Percentiles rank a stretch among this genome's conserved stretches.
Evolutionary conservation across 2,888 invertebrate genomes (phyloP).

Genomic region (Nephrotoma flavescens): DNA sequence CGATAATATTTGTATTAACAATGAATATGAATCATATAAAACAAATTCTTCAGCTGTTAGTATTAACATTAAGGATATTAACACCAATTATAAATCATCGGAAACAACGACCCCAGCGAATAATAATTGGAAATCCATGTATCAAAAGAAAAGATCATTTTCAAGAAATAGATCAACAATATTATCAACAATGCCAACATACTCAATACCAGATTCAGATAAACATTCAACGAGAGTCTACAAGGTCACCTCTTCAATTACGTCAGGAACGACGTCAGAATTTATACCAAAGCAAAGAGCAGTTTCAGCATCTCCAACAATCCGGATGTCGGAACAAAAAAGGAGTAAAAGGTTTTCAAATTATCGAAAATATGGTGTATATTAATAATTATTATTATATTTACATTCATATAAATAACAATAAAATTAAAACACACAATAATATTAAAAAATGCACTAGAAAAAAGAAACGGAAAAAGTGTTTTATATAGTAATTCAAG

Average conservation of each 20-base stretch:
- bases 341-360: not conserved
- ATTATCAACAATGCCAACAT: not conserved
- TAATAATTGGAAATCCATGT: not conserved
- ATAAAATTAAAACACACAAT: not conserved
- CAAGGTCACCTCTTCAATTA: not conserved
- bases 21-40: conserved; percentile 5
- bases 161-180: not conserved
- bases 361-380: not conserved
- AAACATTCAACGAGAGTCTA: not conserved
- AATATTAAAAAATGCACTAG: not conserved
- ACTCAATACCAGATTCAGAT: not conserved
- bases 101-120: conserved; percentile 7
- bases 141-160: not conserved
- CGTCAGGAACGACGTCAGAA: not conserved
- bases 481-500: not conserved
- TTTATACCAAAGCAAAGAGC: not conserved
- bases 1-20: conserved; percentile 16
- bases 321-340: not conserved
- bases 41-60: not conserved
- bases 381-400: not conserved
- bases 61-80: not conserved
- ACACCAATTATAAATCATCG: conserved; percentile 7
- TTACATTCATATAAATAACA: not conserved
- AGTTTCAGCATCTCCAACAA: not conserved
- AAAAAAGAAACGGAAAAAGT: not conserved